These are phyloP conservation scores for Xiphydria camelus DNA, from an alignment of 2,888 invertebrate species.

Conservation along the genomic window DNA sequence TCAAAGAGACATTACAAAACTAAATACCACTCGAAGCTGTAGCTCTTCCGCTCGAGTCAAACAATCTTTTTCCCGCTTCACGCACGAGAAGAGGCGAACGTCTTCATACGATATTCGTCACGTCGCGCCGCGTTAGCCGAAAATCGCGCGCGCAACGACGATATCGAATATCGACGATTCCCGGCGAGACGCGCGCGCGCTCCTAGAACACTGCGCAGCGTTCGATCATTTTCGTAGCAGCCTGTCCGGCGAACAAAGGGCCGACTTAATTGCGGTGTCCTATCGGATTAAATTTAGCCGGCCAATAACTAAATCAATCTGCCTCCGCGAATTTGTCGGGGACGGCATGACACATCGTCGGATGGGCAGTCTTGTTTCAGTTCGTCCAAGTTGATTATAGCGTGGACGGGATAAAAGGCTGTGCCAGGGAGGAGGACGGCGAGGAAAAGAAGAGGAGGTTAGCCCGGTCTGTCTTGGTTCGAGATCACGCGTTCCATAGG, in stretches of 20 bases:
- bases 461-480: slow-evolving; percentile 9
- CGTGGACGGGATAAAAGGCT: slow-evolving; percentile 12
- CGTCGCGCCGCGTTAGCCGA: too few relatives aligned
- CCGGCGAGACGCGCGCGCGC: too few relatives aligned
- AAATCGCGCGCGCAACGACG: too few relatives aligned
- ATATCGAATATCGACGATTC: too few relatives aligned
- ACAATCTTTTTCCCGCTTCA: too few relatives aligned
- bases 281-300: slow-evolving; percentile 13
- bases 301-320: slow-evolving; percentile 17
- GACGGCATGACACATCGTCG: slow-evolving; percentile 16
- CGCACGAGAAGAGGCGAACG: too few relatives aligned
- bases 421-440: neutral
- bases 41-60: too few relatives aligned
- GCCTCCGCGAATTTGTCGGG: slow-evolving; percentile 15
- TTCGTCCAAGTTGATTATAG: slow-evolving; percentile 18
- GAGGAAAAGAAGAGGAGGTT: slow-evolving; percentile 5
- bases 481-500: slow-evolving; percentile 13
- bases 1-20: too few relatives aligned
- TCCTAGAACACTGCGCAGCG: too few relatives aligned
- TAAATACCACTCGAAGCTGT: too few relatives aligned
- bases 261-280: slow-evolving; percentile 13
- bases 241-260: slow-evolving; percentile 8
- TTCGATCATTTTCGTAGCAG: neutral
- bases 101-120: too few relatives aligned
- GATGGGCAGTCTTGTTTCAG: slow-evolving; percentile 15